Conservation (phyloP, 2,888 invertebrate genomes). For the Acronicta psi region DNA sequence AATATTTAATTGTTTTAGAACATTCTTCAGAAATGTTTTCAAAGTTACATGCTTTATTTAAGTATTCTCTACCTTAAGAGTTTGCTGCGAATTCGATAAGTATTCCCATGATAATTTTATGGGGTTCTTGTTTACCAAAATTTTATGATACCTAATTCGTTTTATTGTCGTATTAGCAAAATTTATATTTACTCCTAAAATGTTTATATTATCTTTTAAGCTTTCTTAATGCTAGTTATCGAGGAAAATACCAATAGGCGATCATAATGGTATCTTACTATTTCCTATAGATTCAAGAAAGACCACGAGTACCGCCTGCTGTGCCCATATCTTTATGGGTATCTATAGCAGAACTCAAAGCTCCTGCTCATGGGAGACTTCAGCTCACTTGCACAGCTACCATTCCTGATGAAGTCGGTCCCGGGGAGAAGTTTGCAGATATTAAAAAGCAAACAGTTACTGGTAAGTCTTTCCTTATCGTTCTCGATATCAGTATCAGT, state of each 20-base stretch:
- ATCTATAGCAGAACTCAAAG: conserved; percentile 92
- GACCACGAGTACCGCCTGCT: conserved; percentile 77
- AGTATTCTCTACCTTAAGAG: conserved; percentile 30
- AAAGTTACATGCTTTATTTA: conserved; percentile 39
- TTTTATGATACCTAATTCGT: neutral
- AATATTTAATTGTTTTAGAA: conserved; percentile 58
- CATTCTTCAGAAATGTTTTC: conserved; percentile 53
- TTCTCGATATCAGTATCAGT: no score
- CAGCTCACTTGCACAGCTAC: conserved; percentile 94
- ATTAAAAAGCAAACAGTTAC: conserved; percentile 92
- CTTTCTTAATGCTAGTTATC: neutral
- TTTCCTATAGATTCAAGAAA: conserved; percentile 76
- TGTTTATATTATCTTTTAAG: neutral
- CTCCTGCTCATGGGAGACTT: conserved; percentile 91
- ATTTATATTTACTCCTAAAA: no score
- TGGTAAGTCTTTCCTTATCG: conserved; percentile 83
- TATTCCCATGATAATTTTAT: conserved; percentile 24
- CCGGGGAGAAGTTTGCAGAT: conserved; percentile 93
- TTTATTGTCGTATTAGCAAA: no score
- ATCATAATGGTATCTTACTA: no score
- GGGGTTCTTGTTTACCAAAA: conserved; percentile 5
- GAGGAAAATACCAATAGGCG: no score
- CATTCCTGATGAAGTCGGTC: conserved; percentile 93
- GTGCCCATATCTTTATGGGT: conserved; percentile 92
- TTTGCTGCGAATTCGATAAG: conserved; percentile 31